Evolutionary conservation across 2,888 invertebrate genomes (phyloP), one percentile per base, ranked within the genome.

Genomic region (Myopa testacea): DNA sequence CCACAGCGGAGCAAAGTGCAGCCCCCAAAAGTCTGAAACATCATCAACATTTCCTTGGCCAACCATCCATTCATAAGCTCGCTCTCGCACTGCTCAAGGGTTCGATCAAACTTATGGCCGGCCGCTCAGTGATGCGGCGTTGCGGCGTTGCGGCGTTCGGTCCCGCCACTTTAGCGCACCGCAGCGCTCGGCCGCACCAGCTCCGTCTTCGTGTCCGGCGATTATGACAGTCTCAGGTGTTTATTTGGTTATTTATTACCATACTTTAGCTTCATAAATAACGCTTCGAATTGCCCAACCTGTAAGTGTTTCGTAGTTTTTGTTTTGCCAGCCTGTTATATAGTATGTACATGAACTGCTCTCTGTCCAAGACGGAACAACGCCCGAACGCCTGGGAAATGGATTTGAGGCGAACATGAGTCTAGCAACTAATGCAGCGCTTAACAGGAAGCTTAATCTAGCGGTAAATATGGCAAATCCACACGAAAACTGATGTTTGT

Each of bases 211-310:
- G 63, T 73, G 77, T 80, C 81, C 81, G 78, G 80, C 81, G 82
- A 81, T 83, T 83, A 82, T 83, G 83, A 83, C 83, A 82, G 83
- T 82, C 78, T 81, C 82, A 83, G 83, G 83, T 83, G 83, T 83
- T 83, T 83, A 83, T 83, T 83, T 81, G 82, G 81, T 87, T 85
- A 87, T 87, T 87, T 87, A 87, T 87, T 83, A 82, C 84, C 81
- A 81, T 83, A 85, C 84, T 86, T 85, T 81, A 81, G 81, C 82
- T 82, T 83, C 85, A 84, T 84, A 86, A 84, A 83, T 84, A 81
- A 83, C 79, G 79, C 79, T 78, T 80, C 81, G 83, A 84, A 84
- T 84, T 84, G 82, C 81, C 58, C 38, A n/a, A 34, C 34, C 52
- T n/a, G 55, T 52, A 38, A n/a, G 26, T 14, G 67, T 67, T 38